Conservation (phyloP, 2,797 vertebrate species). For the Parotocinclus haroldoi region DNA sequence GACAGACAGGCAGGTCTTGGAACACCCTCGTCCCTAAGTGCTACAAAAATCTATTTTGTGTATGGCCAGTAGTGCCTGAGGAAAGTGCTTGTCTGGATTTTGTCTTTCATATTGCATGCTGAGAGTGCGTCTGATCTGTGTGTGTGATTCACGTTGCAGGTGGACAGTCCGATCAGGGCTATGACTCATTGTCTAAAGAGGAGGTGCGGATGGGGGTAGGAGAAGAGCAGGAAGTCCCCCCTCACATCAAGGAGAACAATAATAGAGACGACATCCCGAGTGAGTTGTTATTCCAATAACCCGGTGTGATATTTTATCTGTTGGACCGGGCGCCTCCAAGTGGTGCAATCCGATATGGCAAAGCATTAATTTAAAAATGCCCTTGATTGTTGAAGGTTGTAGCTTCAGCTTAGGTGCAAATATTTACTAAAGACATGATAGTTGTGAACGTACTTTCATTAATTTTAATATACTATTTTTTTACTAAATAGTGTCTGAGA, state of each 20-base stretch:
- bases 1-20: too few species aligned
- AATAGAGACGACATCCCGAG: conserved; percentile 78
- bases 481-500: conserved; percentile 26
- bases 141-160: conserved; percentile 62
- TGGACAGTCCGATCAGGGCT: conserved; percentile 87
- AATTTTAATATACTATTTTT: background rate
- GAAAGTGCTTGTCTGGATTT: background rate
- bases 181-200: conserved; percentile 87
- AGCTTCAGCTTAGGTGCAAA: too few species aligned
- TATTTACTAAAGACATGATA: too few species aligned
- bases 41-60: too few species aligned
- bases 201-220: conserved; percentile 78
- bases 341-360: conserved; percentile 23
- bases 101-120: background rate
- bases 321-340: conserved; percentile 17
- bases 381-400: too few species aligned
- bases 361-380: conserved; percentile 1
- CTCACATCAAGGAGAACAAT: conserved; percentile 76
- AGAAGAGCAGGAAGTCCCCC: conserved; percentile 67
- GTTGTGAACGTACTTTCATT: background rate
- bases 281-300: conserved; percentile 67
- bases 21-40: too few species aligned
- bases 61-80: background rate
- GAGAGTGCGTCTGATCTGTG: conserved; percentile 4
- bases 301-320: background rate